Percentiles rank a stretch among this genome's conserved stretches.
Evolutionary conservation across 2,888 invertebrate genomes (phyloP).

Genomic region (Eugnorisma glareosa): DNA sequence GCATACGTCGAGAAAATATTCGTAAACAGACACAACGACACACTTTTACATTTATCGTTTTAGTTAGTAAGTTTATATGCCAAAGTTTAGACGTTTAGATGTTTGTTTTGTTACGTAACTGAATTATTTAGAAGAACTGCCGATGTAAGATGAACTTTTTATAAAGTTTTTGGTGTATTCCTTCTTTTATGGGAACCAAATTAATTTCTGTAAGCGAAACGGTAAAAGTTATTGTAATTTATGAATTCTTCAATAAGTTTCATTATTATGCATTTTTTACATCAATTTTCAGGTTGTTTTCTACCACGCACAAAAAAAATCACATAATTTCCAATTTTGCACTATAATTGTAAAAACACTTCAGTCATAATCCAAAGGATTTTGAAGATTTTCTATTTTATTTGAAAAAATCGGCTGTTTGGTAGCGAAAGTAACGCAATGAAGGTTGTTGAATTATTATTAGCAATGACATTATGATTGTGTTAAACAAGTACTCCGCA

Average conservation of each 20-base stretch:
- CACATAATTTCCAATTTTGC: background rate
- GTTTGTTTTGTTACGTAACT: conserved; percentile 9
- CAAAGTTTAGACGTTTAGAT: conserved; percentile 23
- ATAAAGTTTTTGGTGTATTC: background rate
- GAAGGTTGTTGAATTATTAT: no score
- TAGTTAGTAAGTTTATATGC: background rate
- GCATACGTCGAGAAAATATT: conserved; percentile 4
- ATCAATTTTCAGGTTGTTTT: background rate
- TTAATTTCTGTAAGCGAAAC: background rate
- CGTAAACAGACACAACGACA: conserved; percentile 8
- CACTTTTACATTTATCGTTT: conserved; percentile 14
- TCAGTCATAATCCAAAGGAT: background rate
- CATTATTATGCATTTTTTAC: background rate
- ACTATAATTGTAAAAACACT: background rate
- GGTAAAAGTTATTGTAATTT: background rate
- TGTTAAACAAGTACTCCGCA: no score
- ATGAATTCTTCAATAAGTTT: background rate
- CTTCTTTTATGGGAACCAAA: background rate
- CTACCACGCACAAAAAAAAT: background rate
- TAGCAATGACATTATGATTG: no score
- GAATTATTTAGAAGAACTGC: conserved; percentile 6
- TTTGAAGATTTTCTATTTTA: no score
- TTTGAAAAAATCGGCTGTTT: no score
- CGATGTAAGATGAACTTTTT: background rate
- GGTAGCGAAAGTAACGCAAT: no score